A percentile compares a stretch with the other conserved stretches of the same genome.
Evolutionary conservation across 2,888 invertebrate genomes (phyloP).

Genomic region (Dynastes tityus): DNA sequence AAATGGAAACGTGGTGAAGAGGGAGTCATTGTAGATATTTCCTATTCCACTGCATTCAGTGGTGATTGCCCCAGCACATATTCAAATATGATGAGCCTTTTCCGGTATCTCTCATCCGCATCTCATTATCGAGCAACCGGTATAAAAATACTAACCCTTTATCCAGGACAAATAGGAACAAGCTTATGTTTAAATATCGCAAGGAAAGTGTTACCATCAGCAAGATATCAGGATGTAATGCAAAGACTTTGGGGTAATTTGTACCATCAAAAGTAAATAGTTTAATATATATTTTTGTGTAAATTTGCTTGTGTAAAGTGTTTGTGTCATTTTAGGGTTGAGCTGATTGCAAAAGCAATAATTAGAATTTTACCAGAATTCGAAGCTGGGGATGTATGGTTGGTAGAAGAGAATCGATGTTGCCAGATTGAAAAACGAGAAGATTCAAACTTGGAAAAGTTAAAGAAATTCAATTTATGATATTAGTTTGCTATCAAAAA

Average conservation of each 20-base stretch:
- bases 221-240: constrained; percentile 25
- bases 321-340: constrained; percentile 55
- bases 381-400: constrained; percentile 70
- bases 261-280: not conserved
- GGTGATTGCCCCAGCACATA: constrained; percentile 36
- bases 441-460: not conserved
- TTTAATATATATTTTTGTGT: not conserved
- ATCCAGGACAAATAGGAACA: constrained; percentile 41
- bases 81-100: constrained; percentile 24
- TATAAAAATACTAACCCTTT: constrained; percentile 41
- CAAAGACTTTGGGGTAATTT: not conserved
- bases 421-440: constrained; percentile 61
- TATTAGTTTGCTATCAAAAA: not conserved
- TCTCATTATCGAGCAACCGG: constrained; percentile 27
- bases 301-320: not conserved
- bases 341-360: constrained; percentile 60
- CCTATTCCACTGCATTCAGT: not conserved
- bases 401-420: constrained; percentile 67
- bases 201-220: constrained; percentile 1
- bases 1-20: constrained; percentile 28
- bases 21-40: constrained; percentile 43
- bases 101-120: constrained; percentile 17
- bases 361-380: constrained; percentile 62
- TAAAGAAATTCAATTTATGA: not conserved
- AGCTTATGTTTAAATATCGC: constrained; percentile 44